Evolutionary conservation across 2,888 invertebrate species (phyloP).

Genomic region (Brenthis ino): DNA sequence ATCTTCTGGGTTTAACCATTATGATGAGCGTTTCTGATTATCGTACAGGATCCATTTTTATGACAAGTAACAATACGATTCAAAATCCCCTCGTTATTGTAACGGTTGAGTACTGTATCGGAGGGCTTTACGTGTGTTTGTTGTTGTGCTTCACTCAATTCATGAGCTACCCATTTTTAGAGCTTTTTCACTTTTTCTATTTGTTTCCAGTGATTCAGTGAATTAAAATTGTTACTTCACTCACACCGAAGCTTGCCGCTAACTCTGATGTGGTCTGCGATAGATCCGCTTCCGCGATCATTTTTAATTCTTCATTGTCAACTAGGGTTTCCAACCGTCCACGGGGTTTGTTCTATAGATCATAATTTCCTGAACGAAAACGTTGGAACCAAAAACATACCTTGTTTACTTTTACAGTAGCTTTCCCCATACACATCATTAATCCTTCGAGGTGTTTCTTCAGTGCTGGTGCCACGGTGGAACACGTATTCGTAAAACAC

Average conservation of each 20-base stretch:
- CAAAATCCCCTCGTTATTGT: neutral
- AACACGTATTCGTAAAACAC: too few relatives aligned
- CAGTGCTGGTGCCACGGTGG: too few relatives aligned
- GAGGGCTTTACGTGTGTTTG: too few relatives aligned
- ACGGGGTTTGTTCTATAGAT: too few relatives aligned
- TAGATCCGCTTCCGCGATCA: conserved; percentile 9
- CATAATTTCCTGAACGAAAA: neutral
- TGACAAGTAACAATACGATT: neutral
- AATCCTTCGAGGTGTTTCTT: too few relatives aligned
- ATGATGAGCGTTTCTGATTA: too few relatives aligned
- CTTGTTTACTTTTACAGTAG: too few relatives aligned
- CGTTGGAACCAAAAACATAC: neutral
- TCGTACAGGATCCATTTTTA: too few relatives aligned
- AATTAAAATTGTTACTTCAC: neutral
- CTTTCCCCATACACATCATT: too few relatives aligned
- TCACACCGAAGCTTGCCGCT: neutral
- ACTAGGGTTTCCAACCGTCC: conserved; percentile 2
- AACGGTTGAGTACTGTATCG: neutral
- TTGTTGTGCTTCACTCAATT: too few relatives aligned
- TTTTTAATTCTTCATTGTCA: conserved; percentile 15
- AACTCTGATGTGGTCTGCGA: neutral
- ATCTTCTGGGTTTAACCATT: too few relatives aligned
- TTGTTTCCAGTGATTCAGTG: neutral
- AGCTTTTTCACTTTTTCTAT: neutral
- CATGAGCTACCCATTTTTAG: too few relatives aligned